These are phyloP conservation scores for Drosophila mimetica DNA, from an alignment of 2,888 invertebrate species.

Conservation along the genomic window DNA sequence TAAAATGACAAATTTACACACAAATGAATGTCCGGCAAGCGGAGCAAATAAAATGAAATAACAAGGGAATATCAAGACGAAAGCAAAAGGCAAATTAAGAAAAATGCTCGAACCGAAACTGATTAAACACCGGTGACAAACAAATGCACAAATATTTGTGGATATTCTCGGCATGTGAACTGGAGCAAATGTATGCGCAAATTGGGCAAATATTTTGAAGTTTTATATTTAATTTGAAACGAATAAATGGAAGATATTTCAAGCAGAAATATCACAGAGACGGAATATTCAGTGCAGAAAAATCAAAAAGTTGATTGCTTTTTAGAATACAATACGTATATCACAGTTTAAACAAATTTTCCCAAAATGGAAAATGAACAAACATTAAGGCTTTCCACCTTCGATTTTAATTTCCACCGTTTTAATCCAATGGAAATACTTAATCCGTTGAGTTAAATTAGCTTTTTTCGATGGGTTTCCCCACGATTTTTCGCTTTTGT, in stretches of 20 bases:
- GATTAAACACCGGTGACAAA: conserved; percentile 25
- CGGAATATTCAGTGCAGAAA: too few relatives aligned
- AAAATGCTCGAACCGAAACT: conserved; percentile 18
- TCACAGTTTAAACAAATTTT: background rate
- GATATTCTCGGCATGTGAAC: background rate
- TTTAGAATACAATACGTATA: too few relatives aligned
- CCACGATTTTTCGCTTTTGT: background rate
- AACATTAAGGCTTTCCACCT: background rate
- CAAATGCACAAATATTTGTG: conserved; percentile 12
- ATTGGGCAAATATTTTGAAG: background rate
- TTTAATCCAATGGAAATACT: background rate
- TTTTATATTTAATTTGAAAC: background rate
- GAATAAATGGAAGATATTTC: background rate
- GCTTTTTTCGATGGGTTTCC: conserved; percentile 3
- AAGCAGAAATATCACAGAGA: background rate
- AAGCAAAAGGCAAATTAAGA: conserved; percentile 20
- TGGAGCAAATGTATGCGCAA: conserved; percentile 3
- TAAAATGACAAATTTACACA: conserved; percentile 22
- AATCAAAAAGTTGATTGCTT: background rate
- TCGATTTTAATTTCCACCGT: background rate
- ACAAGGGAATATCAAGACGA: conserved; percentile 3
- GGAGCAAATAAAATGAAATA: conserved; percentile 21
- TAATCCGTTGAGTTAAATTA: conserved; percentile 10
- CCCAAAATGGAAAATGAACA: background rate
- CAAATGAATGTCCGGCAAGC: conserved; percentile 15